phyloP scores from a whole-genome alignment of 2,888 invertebrate species.

The Anthrax anthrax region DNA sequence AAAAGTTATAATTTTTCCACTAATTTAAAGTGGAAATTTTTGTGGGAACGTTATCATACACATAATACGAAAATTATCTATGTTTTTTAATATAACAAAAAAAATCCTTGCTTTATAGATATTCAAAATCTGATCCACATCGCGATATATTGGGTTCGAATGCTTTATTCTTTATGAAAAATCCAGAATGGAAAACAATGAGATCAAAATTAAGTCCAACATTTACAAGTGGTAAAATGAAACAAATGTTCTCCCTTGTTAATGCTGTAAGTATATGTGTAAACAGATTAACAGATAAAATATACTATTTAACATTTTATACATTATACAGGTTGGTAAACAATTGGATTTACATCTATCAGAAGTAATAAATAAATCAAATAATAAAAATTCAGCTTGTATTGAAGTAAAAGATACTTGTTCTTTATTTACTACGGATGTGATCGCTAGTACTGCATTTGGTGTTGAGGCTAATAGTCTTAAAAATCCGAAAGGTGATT shows the following conservation, averaged over 20 bases:
- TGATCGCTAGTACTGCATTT: conserved; percentile 29
- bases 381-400: neutral
- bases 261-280: conserved; percentile 2
- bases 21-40: neutral
- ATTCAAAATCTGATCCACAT: conserved; percentile 21
- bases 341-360: conserved; percentile 23
- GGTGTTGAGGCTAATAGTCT: conserved; percentile 27
- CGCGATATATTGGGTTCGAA: conserved; percentile 29
- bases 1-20: too few species aligned
- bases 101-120: conserved; percentile 13
- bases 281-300: too few species aligned
- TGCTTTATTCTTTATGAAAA: conserved; percentile 34
- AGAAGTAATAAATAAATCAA: conserved; percentile 16
- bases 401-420: conserved; percentile 15
- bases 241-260: conserved; percentile 29
- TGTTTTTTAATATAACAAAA: too few species aligned
- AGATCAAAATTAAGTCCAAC: conserved; percentile 35
- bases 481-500: conserved; percentile 24
- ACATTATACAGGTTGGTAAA: conserved; percentile 23
- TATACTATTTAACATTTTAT: too few species aligned
- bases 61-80: too few species aligned
- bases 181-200: conserved; percentile 33
- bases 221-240: conserved; percentile 38
- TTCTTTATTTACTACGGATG: conserved; percentile 26
- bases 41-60: too few species aligned